These are phyloP conservation scores for Cichladusa arquata DNA, from an alignment of 2,113 vertebrate species.

Conservation along the genomic window DNA sequence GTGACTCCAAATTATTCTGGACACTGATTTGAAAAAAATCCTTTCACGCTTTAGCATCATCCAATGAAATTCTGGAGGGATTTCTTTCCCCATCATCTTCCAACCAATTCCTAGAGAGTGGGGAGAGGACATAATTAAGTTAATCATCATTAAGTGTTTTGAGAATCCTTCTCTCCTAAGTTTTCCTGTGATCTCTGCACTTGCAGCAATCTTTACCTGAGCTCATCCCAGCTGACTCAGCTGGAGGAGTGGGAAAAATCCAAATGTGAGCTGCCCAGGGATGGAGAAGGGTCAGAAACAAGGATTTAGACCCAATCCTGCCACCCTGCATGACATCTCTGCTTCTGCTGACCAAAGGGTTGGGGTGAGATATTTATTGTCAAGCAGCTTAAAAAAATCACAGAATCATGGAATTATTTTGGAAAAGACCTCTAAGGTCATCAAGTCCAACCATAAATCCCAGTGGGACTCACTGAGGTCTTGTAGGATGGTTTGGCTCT, in stretches of 20 bases:
- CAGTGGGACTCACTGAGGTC: background rate
- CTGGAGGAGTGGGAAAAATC: background rate
- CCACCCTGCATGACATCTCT: fast-evolving
- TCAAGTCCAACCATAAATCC: background rate
- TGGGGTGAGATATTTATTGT: background rate
- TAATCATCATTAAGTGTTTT: background rate
- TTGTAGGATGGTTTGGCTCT: background rate
- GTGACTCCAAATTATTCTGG: background rate
- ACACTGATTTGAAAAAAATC: background rate
- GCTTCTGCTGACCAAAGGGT: background rate
- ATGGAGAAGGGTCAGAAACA: background rate
- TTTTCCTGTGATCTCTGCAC: background rate
- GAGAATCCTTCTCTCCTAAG: background rate
- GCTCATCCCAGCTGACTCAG: background rate
- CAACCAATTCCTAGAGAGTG: background rate
- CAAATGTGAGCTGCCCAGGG: background rate
- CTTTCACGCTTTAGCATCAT: background rate
- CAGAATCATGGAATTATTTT: background rate
- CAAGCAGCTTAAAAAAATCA: background rate
- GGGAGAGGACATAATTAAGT: background rate
- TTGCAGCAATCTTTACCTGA: background rate
- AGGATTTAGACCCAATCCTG: background rate
- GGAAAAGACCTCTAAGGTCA: background rate
- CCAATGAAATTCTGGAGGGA: background rate
- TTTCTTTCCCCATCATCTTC: background rate